Evolutionary conservation across 2,888 invertebrate genomes (phyloP).

Genomic region (Xiphydria camelus): DNA sequence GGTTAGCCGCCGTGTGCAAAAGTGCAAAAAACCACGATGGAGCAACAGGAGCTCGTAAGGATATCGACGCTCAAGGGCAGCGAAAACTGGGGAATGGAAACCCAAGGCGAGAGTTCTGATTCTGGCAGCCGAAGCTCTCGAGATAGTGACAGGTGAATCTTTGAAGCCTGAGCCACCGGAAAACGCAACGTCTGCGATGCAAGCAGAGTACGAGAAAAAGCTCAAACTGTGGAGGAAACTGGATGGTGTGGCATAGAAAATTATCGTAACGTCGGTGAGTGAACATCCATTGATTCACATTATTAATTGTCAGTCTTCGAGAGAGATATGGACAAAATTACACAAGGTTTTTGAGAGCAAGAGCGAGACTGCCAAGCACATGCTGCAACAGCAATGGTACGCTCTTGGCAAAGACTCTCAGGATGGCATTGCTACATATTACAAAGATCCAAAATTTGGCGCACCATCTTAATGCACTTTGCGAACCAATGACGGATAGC

Average conservation of each 20-base stretch:
- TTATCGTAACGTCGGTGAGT: conserved; percentile 30
- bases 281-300: conserved; percentile 26
- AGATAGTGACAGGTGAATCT: conserved; percentile 7
- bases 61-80: conserved; percentile 17
- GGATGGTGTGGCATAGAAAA: conserved; percentile 29
- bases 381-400: too few species aligned
- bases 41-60: conserved; percentile 15
- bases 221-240: conserved; percentile 21
- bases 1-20: conserved; percentile 19
- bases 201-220: conserved; percentile 5
- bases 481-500: too few species aligned
- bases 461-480: too few species aligned
- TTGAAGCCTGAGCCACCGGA: neutral
- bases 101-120: conserved; percentile 8
- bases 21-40: conserved; percentile 18
- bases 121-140: conserved; percentile 10
- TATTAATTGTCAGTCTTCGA: too few species aligned
- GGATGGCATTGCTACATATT: too few species aligned
- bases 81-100: conserved; percentile 27
- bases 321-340: too few species aligned
- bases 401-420: too few species aligned
- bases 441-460: too few species aligned
- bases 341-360: too few species aligned
- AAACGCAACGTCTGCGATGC: too few species aligned
- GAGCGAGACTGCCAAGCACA: too few species aligned